Base-by-base conservation (phyloP, 2,113 vertebrate species). In the Petaurus breviceps region DNA sequence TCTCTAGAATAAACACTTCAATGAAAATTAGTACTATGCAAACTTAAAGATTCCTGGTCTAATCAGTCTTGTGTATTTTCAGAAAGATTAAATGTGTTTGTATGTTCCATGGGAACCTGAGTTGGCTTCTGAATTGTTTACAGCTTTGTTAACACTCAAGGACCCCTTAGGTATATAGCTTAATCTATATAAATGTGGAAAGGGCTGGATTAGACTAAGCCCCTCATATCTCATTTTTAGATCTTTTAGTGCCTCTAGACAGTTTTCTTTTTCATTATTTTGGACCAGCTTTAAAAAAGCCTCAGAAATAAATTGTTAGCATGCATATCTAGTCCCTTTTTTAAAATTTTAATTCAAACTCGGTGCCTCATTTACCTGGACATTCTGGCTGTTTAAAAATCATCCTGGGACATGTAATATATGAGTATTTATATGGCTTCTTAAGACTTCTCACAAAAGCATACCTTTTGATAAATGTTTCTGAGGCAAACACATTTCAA, bases 221-320 rank as follows among this genome's bases (percentile, higher is more conserved):
- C 1, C 22, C 61, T 25, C 14, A 51, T 84, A 92, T 37, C 11
- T 93, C 46, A 24, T 0, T 1, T 93, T 68, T 68, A 68, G 28
- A 37, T 68, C 57, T 68, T 37, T 37, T 14, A 28, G 22, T 51
- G 8, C 0, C 91, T 54, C 84, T 94, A 96, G 25, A 92, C 95
- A 37, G 26, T 95, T 97, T 84, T 94, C 95, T 97, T 94, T 93
- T 68, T 89, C 43, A 37, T 53, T 94, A 26, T 51, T 97, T 97
- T 92, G 25, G 51, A 92, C 37, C 0, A 92, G 51, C 24, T 96
- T 57, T 57, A 93, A 68, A 95, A 95, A 92, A 96, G 24, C 25
- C 2, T 96, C 90, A 89, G 51, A 95, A 92, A 8, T 54, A 95
- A 12, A 3, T 53, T 49, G 26, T 93, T 95, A 93, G 93, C 96